Percentiles rank a stretch among this genome's conserved stretches.
Evolutionary conservation across 2,113 vertebrate genomes (phyloP).

Genomic region (Columba livia): DNA sequence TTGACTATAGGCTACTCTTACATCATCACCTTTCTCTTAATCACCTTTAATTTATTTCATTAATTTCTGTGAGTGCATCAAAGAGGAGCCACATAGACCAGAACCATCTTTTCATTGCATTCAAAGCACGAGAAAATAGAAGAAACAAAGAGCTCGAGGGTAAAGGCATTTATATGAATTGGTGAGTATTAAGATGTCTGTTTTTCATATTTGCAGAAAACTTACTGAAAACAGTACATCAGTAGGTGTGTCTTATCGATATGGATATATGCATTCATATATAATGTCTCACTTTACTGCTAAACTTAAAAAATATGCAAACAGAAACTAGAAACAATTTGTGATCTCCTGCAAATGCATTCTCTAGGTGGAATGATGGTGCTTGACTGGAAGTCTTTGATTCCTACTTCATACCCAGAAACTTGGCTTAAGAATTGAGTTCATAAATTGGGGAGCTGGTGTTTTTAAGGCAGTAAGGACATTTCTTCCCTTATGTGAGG

Average conservation of each 20-base stretch:
- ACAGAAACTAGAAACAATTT: background rate
- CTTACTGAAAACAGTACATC: background rate
- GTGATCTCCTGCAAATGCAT: background rate
- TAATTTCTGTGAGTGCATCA: background rate
- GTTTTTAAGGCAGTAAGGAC: background rate
- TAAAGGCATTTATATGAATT: background rate
- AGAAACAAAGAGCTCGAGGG: background rate
- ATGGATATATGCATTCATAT: background rate
- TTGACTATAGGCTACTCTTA: background rate
- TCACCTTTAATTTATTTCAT: background rate
- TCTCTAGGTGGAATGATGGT: background rate
- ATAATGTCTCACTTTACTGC: background rate
- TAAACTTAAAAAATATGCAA: background rate
- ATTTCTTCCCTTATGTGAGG: background rate
- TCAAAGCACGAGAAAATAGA: background rate
- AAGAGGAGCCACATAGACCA: background rate
- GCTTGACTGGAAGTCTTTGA: background rate
- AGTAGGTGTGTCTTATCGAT: background rate
- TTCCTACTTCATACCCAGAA: background rate
- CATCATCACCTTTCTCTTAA: background rate
- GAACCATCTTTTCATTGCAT: background rate
- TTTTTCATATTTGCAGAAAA: background rate
- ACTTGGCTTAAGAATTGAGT: background rate
- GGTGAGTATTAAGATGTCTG: background rate
- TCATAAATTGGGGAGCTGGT: background rate